Percentiles rank a stretch among this genome's conserved stretches.
phyloP scores from a whole-genome alignment of 2,113 vertebrate genomes.

The Caranx ignobilis region DNA sequence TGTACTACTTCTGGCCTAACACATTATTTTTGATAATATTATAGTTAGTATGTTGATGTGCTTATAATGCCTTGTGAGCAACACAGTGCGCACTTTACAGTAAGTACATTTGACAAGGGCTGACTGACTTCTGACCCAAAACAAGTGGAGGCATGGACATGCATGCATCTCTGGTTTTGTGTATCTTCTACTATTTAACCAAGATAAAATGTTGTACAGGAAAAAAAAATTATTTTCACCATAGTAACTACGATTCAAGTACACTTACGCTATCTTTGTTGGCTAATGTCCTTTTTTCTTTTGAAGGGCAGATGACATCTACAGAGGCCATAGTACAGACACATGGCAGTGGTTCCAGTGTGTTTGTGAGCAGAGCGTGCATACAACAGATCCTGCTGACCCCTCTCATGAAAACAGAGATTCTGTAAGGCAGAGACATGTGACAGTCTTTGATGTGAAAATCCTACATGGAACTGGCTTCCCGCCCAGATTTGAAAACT shows the following conservation, averaged over 20 bases:
- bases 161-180: slow-evolving; percentile 23
- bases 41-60: slow-evolving; percentile 23
- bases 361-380: slow-evolving; percentile 44
- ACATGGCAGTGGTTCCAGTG: slow-evolving; percentile 62
- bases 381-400: slow-evolving; percentile 41
- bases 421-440: slow-evolving; percentile 87
- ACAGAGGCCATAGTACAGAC: slow-evolving; percentile 50
- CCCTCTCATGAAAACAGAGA: slow-evolving; percentile 74
- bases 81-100: slow-evolving; percentile 26
- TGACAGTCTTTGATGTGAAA: slow-evolving; percentile 82
- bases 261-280: slow-evolving; percentile 23
- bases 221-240: slow-evolving; percentile 8
- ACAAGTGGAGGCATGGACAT: slow-evolving; percentile 30
- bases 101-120: neutral
- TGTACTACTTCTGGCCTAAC: neutral
- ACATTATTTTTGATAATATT: neutral
- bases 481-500: slow-evolving; percentile 12
- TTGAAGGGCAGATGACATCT: slow-evolving; percentile 33
- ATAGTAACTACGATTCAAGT: slow-evolving; percentile 22
- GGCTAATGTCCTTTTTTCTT: slow-evolving; percentile 27
- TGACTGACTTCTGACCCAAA: slow-evolving; percentile 4
- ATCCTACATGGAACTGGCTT: slow-evolving; percentile 21
- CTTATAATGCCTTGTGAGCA: slow-evolving; percentile 32
- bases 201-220: slow-evolving; percentile 7
- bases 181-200: neutral